Evolutionary conservation across 2,888 invertebrate genomes (phyloP), one percentile per base, ranked within the genome.

Genomic region (Eurytoma adleriae): DNA sequence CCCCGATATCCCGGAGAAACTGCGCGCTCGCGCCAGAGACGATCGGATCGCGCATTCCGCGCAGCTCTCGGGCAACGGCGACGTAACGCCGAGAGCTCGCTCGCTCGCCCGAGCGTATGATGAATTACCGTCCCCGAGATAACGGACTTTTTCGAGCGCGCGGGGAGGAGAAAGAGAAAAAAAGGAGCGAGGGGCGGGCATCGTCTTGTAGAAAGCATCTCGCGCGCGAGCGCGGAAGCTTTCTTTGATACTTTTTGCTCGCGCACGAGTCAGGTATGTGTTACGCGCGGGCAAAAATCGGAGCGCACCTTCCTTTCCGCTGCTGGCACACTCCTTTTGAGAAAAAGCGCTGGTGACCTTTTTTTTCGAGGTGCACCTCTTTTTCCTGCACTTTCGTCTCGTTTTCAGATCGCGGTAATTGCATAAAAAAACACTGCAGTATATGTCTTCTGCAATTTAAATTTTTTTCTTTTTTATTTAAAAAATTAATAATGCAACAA

Each of bases 171-270:
- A 70, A 20, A 27, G 18, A 48, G 20, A 67, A 52, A 50, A 52
- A 24, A 52, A 52, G 24, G 24, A 67, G 24, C 24, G 52, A 52
- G 20, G 48, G 30, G 48, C 62, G 59, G 62, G 48, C 3, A 40
- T 48, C 59, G 52, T 64, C 52, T 57, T 61, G 62, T 67, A 69
- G 80, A 80, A 80, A 77, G 79, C 73, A 59, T 20, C 67, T 10
- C 54, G 70, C 0, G n/a, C 20, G 30, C 16, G 61, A 13, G 59
- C 67, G 76, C 64, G 80, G 79, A 76, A 76, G 78, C 80, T 80
- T 79, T 80, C 80, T 81, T 81, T 78, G 78, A 81, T 68, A 75
- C 71, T 76, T 77, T 72, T 77, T 77, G 56, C 68, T 54, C 50
- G 20, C 16, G 13, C n/a, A 40, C 30, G 18, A 24, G 13, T 54